These are phyloP conservation scores for Timema podura DNA, from an alignment of 2,888 invertebrate genomes.

Conservation along the genomic window DNA sequence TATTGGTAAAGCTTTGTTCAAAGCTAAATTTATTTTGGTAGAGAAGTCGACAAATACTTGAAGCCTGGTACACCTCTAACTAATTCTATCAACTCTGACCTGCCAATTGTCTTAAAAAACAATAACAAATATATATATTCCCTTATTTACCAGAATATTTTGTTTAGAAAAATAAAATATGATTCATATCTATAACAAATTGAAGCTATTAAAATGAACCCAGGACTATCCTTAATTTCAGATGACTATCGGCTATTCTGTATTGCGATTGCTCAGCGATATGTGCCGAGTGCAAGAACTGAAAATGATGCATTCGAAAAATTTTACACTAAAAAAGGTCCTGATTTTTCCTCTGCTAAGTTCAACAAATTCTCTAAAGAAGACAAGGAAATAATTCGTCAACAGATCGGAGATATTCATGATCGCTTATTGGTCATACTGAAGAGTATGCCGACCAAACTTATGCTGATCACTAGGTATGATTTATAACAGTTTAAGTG, in stretches of 20 bases:
- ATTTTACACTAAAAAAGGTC: slow-evolving; percentile 34
- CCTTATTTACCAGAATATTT: too few relatives aligned
- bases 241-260: slow-evolving; percentile 43
- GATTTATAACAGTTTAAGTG: too few relatives aligned
- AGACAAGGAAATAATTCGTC: slow-evolving; percentile 36
- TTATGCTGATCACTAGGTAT: slow-evolving; percentile 38
- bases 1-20: too few relatives aligned
- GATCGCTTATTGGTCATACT: slow-evolving; percentile 38
- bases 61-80: too few relatives aligned
- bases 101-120: too few relatives aligned
- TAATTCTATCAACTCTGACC: too few relatives aligned
- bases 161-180: too few relatives aligned
- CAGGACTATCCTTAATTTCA: slow-evolving; percentile 27
- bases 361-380: slow-evolving; percentile 36
- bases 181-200: too few relatives aligned
- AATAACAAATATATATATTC: too few relatives aligned
- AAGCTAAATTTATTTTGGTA: too few relatives aligned
- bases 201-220: slow-evolving; percentile 30
- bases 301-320: slow-evolving; percentile 32
- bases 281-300: slow-evolving; percentile 34
- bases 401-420: slow-evolving; percentile 36
- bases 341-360: slow-evolving; percentile 28
- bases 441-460: slow-evolving; percentile 38
- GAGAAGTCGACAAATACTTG: too few relatives aligned
- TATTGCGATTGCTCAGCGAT: slow-evolving; percentile 41